Base-by-base conservation (phyloP, 2,888 invertebrate genomes). In the Agonum fuliginosum region DNA sequence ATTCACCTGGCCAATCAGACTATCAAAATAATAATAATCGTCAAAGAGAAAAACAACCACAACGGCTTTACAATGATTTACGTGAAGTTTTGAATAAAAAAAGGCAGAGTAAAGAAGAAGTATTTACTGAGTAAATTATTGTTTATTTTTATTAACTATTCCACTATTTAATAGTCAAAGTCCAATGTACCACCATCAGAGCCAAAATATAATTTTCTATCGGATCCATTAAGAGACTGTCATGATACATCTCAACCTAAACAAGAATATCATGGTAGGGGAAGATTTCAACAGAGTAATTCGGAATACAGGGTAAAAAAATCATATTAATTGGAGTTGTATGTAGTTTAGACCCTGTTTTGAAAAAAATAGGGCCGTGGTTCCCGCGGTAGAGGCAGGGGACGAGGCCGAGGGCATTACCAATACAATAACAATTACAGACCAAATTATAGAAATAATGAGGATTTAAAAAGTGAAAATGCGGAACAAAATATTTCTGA, bases 161-260 rank as follows among this genome's bases (percentile, higher is more conserved):
- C 3, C 2, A n/a, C 19, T 41, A 10, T 17, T 51, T 22, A 72
- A 4, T 48, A 71, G 48, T 41, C 37, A 12, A 34, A 69, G 34
- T 69, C 43, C 14, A 79, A 78, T 48, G 72, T 8, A 5, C 84
- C 84, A 12, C 85, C 85, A 8, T 81, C 83, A 17, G 85, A 84
- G 79, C 84, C 85, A 19, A 76, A 82, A 6, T 83, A 83, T 54
- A 84, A 82, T 78, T 83, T 81, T 79, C 79, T 84, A 72, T 83
- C 80, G 72, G 84, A 85, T 80, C 82, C 84, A 5, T 58, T 80
- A 19, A 79, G 84, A 65, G 85, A 82, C 37, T 22, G 51, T 24
- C 12, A 67, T n/a, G 46, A 27, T 5, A 41, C n/a, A n/a, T n/a
- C n/a, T n/a, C n/a, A 74, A 27, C 4, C 22, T n/a, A 46, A 74